Evolutionary conservation across 1,140 invertebrate species (phyloP).

Genomic region (Ostrea denselamellosa): DNA sequence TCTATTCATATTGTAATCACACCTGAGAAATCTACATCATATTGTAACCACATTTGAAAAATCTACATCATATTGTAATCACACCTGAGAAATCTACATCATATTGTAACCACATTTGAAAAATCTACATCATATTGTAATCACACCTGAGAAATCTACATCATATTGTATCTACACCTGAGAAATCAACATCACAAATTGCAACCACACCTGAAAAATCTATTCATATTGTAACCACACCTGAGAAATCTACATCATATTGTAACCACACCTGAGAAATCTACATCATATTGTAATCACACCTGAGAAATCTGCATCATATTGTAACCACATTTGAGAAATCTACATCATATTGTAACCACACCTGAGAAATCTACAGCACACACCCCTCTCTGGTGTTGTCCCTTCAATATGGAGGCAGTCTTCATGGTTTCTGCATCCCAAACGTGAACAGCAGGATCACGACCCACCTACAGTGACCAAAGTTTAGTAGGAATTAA

Average conservation of each 20-base stretch:
- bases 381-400: conserved; percentile 79
- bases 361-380: conserved; percentile 78
- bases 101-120: neutral
- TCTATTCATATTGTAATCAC: no score
- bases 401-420: conserved; percentile 78
- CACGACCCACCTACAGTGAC: conserved; percentile 75
- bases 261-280: neutral
- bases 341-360: neutral
- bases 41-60: neutral
- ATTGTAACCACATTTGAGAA: neutral
- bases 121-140: no score
- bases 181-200: conserved; percentile 78
- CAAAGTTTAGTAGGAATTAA: neutral
- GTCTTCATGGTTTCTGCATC: conserved; percentile 77
- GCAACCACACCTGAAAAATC: no score
- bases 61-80: neutral
- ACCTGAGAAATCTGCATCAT: neutral
- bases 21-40: neutral
- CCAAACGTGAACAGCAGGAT: conserved; percentile 79
- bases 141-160: neutral
- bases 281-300: neutral
- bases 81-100: neutral
- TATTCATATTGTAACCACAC: no score
- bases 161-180: conserved; percentile 68
- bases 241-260: neutral